These are phyloP conservation scores for Ara ararauna DNA, from an alignment of 2,797 vertebrate genomes.

Conservation along the genomic window DNA sequence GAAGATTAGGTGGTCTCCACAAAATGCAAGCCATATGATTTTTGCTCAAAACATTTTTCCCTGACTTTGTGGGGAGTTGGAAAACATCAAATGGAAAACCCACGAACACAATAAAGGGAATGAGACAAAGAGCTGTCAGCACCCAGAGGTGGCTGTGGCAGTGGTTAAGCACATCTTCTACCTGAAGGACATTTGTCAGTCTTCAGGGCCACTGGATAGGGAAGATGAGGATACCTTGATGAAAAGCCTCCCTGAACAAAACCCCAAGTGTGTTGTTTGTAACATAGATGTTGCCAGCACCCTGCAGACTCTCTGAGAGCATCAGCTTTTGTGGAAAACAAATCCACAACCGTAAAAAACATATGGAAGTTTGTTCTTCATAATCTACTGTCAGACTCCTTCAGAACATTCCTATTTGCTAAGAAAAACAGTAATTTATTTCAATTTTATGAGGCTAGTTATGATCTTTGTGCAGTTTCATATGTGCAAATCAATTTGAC, in stretches of 20 bases:
- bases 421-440: slow-evolving; percentile 33
- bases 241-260: not conserved
- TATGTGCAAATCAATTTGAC: slow-evolving; percentile 37
- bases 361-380: not conserved
- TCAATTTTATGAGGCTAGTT: slow-evolving; percentile 40
- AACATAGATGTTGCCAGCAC: not conserved
- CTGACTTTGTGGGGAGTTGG: not conserved
- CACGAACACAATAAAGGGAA: not conserved
- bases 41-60: not conserved
- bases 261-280: not conserved
- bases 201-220: not conserved
- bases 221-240: not conserved
- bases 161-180: not conserved
- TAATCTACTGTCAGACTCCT: not conserved
- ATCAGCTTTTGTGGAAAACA: slow-evolving; percentile 40
- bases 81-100: not conserved
- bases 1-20: not conserved
- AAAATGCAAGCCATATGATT: not conserved
- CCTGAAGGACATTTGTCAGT: not conserved
- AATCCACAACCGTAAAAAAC: not conserved
- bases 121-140: not conserved
- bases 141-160: not conserved
- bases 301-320: not conserved
- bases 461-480: slow-evolving; percentile 13
- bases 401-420: slow-evolving; percentile 19